A percentile compares a stretch with the other conserved stretches of the same genome.
phyloP scores from a whole-genome alignment of 1,140 invertebrate genomes.

The Penaeus japonicus region DNA sequence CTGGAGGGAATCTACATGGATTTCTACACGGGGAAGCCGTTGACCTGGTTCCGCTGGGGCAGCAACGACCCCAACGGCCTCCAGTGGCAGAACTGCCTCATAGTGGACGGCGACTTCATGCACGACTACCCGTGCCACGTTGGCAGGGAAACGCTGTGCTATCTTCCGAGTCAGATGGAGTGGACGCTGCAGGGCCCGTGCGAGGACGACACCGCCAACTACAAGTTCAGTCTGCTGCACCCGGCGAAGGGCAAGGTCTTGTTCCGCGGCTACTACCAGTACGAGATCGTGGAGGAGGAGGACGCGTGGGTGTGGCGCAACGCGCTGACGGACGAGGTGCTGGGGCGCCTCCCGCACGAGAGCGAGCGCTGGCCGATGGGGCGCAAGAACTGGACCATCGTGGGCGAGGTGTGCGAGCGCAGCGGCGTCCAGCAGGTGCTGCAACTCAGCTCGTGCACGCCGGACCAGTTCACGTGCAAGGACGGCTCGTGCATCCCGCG shows the following conservation, averaged over 20 bases:
- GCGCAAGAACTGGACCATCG: conserved; percentile 65
- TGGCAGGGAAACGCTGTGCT: conserved; percentile 16
- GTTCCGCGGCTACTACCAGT: conserved; percentile 51
- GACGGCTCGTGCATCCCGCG: conserved; percentile 64
- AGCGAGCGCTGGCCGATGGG: conserved; percentile 63
- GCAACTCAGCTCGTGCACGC: conserved; percentile 34
- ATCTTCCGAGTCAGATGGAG: conserved; percentile 19
- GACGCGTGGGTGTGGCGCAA: conserved; percentile 33
- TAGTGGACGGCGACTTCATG: background rate
- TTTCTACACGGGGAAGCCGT: conserved; percentile 9
- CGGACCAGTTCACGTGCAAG: conserved; percentile 61
- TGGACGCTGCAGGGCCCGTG: conserved; percentile 40
- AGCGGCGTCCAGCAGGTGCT: conserved; percentile 18
- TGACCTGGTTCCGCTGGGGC: conserved; percentile 34
- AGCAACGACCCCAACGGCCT: conserved; percentile 50
- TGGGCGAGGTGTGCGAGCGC: conserved; percentile 63
- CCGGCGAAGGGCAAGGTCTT: conserved; percentile 19
- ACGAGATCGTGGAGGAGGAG: conserved; percentile 28
- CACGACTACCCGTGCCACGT: conserved; percentile 48
- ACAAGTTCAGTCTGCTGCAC: conserved; percentile 41
- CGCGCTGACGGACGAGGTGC: conserved; percentile 61
- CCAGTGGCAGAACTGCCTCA: conserved; percentile 47
- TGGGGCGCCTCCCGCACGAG: conserved; percentile 64
- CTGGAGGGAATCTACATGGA: conserved; percentile 24
- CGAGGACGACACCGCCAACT: conserved; percentile 48